Conservation (phyloP, 2,888 invertebrate genomes). For the Panopea generosa region DNA sequence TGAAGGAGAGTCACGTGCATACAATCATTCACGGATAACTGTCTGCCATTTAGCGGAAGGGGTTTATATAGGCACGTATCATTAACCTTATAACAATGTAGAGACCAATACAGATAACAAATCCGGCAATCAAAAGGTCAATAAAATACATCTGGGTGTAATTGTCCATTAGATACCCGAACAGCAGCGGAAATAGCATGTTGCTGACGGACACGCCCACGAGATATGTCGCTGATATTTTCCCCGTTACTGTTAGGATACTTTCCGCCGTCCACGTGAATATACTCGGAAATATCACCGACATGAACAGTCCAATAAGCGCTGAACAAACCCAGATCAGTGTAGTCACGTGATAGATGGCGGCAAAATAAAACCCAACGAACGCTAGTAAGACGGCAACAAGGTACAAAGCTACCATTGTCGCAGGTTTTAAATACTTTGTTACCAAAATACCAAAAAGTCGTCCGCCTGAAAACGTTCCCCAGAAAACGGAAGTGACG, state of each 20-base stretch:
- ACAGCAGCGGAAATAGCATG: constrained; percentile 46
- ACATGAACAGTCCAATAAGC: constrained; percentile 45
- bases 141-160: constrained; percentile 46
- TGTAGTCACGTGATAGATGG: constrained; percentile 17
- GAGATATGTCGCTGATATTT: constrained; percentile 43
- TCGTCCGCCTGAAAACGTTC: constrained; percentile 83
- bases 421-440: constrained; percentile 77
- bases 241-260: constrained; percentile 48
- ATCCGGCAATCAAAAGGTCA: constrained; percentile 31
- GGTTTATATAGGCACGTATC: constrained; percentile 19
- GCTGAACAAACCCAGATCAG: constrained; percentile 49
- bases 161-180: constrained; percentile 52
- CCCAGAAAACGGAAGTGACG: constrained; percentile 84
- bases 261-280: constrained; percentile 63
- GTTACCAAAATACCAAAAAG: constrained; percentile 83
- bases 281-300: constrained; percentile 47
- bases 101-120: constrained; percentile 12
- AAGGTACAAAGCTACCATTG: constrained; percentile 75
- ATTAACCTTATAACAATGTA: constrained; percentile 27
- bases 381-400: constrained; percentile 25
- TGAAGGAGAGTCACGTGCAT: too few relatives aligned
- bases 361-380: constrained; percentile 31
- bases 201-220: constrained; percentile 39
- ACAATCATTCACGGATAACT: too few relatives aligned
- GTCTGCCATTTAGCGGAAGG: background rate